phyloP scores from a whole-genome alignment of 2,888 invertebrate species.

The Pseudococcus viburni region DNA sequence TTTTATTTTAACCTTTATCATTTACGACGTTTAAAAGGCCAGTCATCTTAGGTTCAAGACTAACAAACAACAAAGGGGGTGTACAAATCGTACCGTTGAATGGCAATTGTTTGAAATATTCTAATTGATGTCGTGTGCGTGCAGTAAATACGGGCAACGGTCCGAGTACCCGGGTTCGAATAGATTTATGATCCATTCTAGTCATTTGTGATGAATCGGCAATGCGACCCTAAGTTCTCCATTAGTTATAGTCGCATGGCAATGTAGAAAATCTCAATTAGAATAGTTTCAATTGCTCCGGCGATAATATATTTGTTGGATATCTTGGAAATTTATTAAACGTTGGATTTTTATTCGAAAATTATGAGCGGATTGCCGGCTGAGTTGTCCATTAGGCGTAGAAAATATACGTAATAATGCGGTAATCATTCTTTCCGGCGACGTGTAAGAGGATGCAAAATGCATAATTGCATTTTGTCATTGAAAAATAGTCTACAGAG shows the following conservation, averaged over 20 bases:
- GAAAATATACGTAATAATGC: no score
- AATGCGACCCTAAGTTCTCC: neutral
- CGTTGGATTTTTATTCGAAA: neutral
- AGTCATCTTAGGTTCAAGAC: neutral
- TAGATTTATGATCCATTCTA: neutral
- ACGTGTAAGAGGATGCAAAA: no score
- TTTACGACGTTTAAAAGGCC: constrained; percentile 6
- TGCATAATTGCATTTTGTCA: no score
- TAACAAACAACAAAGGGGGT: neutral
- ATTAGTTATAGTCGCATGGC: neutral
- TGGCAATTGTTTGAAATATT: constrained; percentile 28
- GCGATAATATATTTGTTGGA: neutral
- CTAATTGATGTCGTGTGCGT: constrained; percentile 29
- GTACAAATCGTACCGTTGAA: neutral
- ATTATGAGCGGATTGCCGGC: neutral
- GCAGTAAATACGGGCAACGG: neutral
- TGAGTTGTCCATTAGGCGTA: no score
- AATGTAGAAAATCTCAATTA: neutral
- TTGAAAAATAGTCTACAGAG: no score
- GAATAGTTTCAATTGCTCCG: neutral
- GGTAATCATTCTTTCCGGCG: no score
- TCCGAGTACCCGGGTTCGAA: neutral
- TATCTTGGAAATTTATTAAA: neutral
- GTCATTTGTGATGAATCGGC: neutral
- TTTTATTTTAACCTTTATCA: neutral